Conservation (phyloP, 2,797 vertebrate genomes). For the Dendrocincla tyrannina region DNA sequence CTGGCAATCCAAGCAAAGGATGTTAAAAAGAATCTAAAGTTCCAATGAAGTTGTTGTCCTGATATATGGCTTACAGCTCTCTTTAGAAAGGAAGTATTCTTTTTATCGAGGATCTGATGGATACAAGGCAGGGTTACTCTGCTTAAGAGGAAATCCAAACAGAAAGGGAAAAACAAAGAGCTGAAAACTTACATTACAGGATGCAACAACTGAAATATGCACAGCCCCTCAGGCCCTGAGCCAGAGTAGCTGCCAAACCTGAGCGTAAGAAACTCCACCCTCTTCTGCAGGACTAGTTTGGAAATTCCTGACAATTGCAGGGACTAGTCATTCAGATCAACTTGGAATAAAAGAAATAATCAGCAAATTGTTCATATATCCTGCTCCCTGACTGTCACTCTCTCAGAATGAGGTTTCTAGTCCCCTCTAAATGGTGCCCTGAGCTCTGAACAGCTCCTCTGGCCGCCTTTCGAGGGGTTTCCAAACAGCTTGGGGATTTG, state of each 20-base stretch:
- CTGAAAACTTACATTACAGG: constrained; percentile 22
- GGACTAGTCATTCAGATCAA: neutral
- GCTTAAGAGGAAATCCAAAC: constrained; percentile 6
- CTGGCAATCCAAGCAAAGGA: neutral
- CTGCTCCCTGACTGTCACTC: neutral
- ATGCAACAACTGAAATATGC: constrained; percentile 20
- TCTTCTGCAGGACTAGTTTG: constrained; percentile 30
- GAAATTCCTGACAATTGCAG: constrained; percentile 36
- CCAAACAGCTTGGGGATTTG: neutral
- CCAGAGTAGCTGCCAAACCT: neutral
- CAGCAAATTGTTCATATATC: neutral
- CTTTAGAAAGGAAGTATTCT: neutral
- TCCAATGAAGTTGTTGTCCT: neutral
- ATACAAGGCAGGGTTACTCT: neutral
- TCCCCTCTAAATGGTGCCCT: neutral
- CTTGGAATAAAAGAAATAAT: neutral
- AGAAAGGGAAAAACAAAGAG: neutral
- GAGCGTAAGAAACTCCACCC: constrained; percentile 24
- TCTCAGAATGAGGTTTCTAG: neutral
- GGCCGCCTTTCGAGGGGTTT: neutral
- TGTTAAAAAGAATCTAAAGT: neutral
- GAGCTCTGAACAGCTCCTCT: neutral
- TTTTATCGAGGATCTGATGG: constrained; percentile 11
- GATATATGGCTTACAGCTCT: neutral
- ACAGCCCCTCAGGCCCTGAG: neutral